Base-by-base conservation (phyloP, 2,113 vertebrate species). In the Asarcornis scutulata region DNA sequence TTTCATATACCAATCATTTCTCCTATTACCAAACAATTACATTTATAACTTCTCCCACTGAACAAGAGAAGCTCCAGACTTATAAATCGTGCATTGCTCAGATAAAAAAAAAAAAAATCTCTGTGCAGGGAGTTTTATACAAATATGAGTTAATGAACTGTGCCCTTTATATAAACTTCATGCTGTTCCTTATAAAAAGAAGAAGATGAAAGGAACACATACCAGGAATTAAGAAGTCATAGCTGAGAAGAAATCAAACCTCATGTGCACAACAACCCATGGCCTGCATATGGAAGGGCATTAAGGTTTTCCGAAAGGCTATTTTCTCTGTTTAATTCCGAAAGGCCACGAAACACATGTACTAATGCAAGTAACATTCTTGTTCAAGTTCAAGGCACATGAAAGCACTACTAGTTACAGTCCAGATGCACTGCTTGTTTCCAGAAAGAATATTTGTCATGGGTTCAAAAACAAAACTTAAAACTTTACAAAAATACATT, bases 181-280 rank as follows among this genome's bases (percentile, higher is more conserved):
- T 83, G 73, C 75, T 64, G 27, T 6, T 59, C 53, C 16, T 59
- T 72, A 53, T 44, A 31, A 64, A 87, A 53, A 26, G 0, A 42
- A 86, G 74, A 77, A 62, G 2, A 67, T 62, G 34, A 79, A 73
- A 86, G 20, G 17, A 86, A 78, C 17, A 62, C 11, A 62, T 7
- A 81, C 32, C 36, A 83, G 50, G 88, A 91, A 27, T 18, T 87
- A 86, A 63, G 20, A 88, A 27, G 79, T 60, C 20, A 7, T 72
- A 83, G 74, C 17, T 44, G 40, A 75, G 91, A 83, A 94, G 26
- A 91, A 87, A 86, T 53, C 32, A 86, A 93, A 86, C 64, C 52
- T 38, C 22, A 72, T 9, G 44, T 52, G 27, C 68, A 84, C 53
- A 84, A 74, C 9, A 83, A 93, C 60, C 22, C 69, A 60, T 42